A percentile compares a stretch with the other conserved stretches of the same genome.
These are phyloP conservation scores for Lophochroa leadbeateri DNA, from an alignment of 2,113 vertebrate genomes.

Conservation along the genomic window DNA sequence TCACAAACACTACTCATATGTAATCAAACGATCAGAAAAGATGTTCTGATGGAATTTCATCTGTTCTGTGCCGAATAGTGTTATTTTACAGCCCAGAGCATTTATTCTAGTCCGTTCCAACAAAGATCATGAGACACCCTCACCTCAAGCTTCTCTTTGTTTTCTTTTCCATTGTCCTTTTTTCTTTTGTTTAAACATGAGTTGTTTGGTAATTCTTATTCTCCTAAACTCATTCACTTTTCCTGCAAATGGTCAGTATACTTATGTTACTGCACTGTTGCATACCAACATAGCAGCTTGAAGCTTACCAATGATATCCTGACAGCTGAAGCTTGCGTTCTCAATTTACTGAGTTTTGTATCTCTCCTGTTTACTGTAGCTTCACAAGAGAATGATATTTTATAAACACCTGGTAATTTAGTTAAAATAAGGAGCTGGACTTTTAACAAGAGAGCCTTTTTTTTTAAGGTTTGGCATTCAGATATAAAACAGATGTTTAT, in stretches of 20 bases:
- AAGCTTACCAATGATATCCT: background rate
- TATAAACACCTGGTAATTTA: slow-evolving; percentile 73
- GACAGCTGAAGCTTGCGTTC: background rate
- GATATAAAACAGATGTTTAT: slow-evolving; percentile 65
- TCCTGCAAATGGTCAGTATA: background rate
- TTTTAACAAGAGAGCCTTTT: slow-evolving; percentile 61
- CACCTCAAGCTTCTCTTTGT: background rate
- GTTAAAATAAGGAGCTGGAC: slow-evolving; percentile 54
- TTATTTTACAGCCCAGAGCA: background rate
- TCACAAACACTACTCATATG: background rate
- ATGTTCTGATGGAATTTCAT: background rate
- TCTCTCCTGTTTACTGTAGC: slow-evolving; percentile 47
- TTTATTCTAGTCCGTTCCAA: background rate
- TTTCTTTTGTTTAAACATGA: background rate
- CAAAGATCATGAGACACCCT: background rate
- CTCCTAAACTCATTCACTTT: background rate
- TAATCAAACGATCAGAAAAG: slow-evolving; percentile 1
- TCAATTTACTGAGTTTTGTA: background rate
- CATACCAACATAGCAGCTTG: background rate
- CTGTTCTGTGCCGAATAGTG: background rate
- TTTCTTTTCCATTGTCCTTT: background rate
- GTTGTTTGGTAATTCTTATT: background rate
- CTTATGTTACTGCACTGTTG: background rate
- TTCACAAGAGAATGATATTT: slow-evolving; percentile 64
- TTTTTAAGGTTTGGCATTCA: slow-evolving; percentile 57